Base-by-base conservation (phyloP, 2,888 invertebrate species). In the Syritta pipiens region DNA sequence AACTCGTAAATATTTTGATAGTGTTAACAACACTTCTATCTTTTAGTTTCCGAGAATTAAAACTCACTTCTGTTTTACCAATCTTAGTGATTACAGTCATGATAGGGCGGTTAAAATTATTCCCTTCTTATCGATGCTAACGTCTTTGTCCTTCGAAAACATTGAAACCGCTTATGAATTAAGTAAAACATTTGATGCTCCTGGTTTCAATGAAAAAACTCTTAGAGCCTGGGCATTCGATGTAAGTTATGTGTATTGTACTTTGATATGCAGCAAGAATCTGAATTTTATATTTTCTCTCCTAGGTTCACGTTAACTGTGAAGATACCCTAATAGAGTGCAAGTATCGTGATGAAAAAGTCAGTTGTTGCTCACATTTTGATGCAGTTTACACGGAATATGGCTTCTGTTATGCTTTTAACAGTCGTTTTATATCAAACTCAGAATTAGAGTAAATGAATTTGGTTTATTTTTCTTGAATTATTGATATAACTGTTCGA, bases 391-490 rank as follows among this genome's bases (percentile, higher is more conserved):
- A 93, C 82, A 94, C 94, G 0, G 94, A 94, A 86, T 91, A 91
- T 86, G 94, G 94, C 1, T 93, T 93, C 84, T 94, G 94, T 84
- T 94, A 92, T 84, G 91, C 92, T 7, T 94, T 94, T 84, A 95
- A 95, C 44, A 87, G 87, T 60, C 86, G 87, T 17, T 88, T 88
- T 46, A 86, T 83, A 59, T 88, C 88, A 1, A 76, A 83, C 3
- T 82, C 83, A 1, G 83, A 84, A 20, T 81, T 83, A 14, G 89
- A 89, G 89, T 88, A 84, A 83, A 85, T 83, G 85, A 91, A 26
- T 59, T 22, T 19, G 1, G 5, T 32, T 60, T 14, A 19, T 2
- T n/a, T n/a, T 5, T 7, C 2, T 28, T 26, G 2, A n/a, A 3
- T 12, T 19, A 6, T 35, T 5, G 2, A 3, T 9, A 9, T 14